These are phyloP conservation scores for Romanomermis culicivorax DNA, from an alignment of 2,888 invertebrate species.

Conservation along the genomic window DNA sequence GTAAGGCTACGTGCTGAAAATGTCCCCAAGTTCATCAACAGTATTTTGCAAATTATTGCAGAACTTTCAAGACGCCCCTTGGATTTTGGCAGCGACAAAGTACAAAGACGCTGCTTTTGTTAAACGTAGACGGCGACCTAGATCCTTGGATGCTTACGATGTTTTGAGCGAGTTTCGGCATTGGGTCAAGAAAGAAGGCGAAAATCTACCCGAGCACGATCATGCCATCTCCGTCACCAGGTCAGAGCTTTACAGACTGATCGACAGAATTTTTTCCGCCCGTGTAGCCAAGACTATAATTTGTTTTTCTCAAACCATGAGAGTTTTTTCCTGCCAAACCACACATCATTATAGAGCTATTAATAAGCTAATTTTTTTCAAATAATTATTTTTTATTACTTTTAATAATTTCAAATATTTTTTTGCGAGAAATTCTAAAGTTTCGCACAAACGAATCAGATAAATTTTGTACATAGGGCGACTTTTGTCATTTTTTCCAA, in stretches of 20 bases:
- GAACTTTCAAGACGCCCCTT: neutral
- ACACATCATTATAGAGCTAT: no score
- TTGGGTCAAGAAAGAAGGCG: neutral
- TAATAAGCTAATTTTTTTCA: no score
- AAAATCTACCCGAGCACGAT: slow-evolving; percentile 6
- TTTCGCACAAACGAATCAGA: no score
- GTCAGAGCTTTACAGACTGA: neutral
- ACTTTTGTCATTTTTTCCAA: no score
- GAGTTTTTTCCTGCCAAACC: no score
- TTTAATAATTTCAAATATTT: no score
- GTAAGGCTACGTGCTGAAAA: neutral
- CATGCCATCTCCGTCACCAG: slow-evolving; percentile 5
- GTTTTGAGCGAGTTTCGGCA: neutral
- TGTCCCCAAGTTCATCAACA: neutral
- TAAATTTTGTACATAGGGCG: no score
- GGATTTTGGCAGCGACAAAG: neutral
- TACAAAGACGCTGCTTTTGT: neutral
- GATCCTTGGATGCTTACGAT: neutral
- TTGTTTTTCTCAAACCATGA: no score
- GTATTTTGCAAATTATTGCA: neutral
- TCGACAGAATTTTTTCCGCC: no score
- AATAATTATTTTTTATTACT: no score
- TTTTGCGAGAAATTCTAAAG: no score
- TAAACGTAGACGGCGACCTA: neutral
- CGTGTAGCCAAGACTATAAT: no score